Conservation (phyloP, 2,113 vertebrate genomes). For the Fukomys damarensis region DNA sequence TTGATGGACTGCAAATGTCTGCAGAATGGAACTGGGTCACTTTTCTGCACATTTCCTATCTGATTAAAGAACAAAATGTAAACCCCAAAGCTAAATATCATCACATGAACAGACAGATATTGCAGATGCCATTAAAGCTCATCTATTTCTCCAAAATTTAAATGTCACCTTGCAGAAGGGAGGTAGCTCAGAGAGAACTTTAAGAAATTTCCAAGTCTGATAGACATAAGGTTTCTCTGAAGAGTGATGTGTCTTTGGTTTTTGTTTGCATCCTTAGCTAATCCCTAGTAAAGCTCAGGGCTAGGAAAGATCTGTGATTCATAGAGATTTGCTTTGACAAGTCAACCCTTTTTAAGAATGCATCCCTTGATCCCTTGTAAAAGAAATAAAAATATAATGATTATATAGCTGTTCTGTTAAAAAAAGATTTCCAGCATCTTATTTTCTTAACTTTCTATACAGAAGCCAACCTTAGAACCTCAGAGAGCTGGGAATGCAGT, state of each 20-base stretch:
- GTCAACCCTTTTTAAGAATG: neutral
- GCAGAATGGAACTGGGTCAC: neutral
- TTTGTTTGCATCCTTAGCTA: neutral
- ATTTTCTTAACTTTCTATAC: neutral
- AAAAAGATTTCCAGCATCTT: neutral
- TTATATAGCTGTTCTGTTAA: neutral
- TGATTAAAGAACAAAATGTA: neutral
- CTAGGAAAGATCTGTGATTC: neutral
- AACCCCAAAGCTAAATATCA: neutral
- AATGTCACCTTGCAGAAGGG: accelerated
- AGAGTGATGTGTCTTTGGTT: neutral
- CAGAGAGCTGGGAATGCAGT: neutral
- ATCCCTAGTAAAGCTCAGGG: neutral
- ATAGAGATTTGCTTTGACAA: neutral
- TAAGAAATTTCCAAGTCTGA: neutral
- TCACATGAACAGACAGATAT: neutral
- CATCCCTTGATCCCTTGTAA: neutral
- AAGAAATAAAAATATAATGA: neutral
- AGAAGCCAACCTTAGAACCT: neutral
- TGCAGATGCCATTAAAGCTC: neutral
- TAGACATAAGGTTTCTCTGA: neutral
- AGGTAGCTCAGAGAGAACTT: accelerated
- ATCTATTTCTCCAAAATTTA: neutral
- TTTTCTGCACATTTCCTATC: neutral
- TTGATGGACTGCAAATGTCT: neutral